Percentiles rank a stretch among this genome's conserved stretches.
Conservation (phyloP, 2,888 invertebrate species). For the Invenusta paracnida region DNA sequence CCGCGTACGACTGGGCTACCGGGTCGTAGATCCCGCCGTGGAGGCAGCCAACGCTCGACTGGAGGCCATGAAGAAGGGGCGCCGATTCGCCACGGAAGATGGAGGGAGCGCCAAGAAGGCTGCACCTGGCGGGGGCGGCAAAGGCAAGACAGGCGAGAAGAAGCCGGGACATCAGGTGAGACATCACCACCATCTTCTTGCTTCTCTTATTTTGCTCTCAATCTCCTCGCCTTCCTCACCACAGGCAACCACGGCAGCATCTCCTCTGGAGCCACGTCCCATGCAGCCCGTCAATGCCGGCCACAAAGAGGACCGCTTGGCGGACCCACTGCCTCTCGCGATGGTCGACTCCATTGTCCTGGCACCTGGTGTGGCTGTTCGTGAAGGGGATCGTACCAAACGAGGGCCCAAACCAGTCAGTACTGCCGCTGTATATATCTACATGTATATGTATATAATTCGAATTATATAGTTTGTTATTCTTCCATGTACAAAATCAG, state of each 20-base stretch:
- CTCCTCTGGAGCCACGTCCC: background rate
- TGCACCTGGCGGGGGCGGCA: no score
- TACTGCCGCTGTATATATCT: no score
- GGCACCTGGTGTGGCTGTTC: constrained; percentile 54
- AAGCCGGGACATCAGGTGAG: no score
- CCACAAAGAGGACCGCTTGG: background rate
- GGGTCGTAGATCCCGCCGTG: constrained; percentile 53
- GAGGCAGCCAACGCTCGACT: constrained; percentile 55
- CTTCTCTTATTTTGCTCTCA: no score
- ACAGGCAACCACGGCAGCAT: background rate
- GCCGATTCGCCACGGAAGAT: no score
- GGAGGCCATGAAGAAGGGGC: constrained; percentile 55
- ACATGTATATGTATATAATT: no score
- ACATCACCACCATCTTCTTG: no score
- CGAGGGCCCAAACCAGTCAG: constrained; percentile 54
- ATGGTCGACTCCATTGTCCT: constrained; percentile 58
- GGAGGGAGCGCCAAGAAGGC: no score
- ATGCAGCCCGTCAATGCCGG: background rate
- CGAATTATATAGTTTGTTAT: no score
- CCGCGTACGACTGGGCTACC: constrained; percentile 53
- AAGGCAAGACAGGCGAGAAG: no score
- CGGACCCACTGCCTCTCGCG: constrained; percentile 26
- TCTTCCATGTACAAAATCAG: no score
- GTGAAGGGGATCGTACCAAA: constrained; percentile 54
- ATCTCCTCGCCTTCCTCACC: no score